These are phyloP conservation scores for Beaufortia kweichowensis DNA, from an alignment of 2,113 vertebrate species.

Conservation along the genomic window DNA sequence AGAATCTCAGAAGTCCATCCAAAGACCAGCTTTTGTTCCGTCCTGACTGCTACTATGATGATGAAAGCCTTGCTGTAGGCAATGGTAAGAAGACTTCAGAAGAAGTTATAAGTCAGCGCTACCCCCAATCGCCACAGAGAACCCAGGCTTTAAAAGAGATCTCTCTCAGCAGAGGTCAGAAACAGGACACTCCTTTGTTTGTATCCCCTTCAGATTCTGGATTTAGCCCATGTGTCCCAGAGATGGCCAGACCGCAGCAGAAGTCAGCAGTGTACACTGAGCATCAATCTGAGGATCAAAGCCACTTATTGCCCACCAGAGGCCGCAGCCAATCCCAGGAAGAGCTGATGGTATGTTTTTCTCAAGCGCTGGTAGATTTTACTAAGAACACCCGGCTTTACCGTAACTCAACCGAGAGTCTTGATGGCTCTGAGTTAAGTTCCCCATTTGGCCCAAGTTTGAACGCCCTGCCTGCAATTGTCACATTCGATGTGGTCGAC, in stretches of 20 bases:
- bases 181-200: constrained; percentile 56
- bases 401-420: constrained; percentile 78
- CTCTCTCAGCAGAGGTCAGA: constrained; percentile 57
- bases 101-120: constrained; percentile 56
- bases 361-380: constrained; percentile 90
- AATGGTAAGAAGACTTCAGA: constrained; percentile 44
- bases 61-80: constrained; percentile 68
- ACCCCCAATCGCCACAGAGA: constrained; percentile 41
- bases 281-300: constrained; percentile 54
- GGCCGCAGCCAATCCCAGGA: constrained; percentile 67
- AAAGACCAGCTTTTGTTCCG: constrained; percentile 60
- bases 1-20: constrained; percentile 65
- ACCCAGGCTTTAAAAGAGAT: constrained; percentile 51
- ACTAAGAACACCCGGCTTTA: constrained; percentile 84
- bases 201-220: constrained; percentile 61
- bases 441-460: constrained; percentile 87
- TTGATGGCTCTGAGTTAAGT: constrained; percentile 78
- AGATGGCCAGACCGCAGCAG: constrained; percentile 58
- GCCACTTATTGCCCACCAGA: constrained; percentile 55
- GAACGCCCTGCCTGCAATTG: constrained; percentile 89
- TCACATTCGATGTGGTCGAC: constrained; percentile 93
- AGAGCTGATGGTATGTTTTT: constrained; percentile 87
- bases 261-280: constrained; percentile 60
- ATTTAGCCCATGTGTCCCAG: constrained; percentile 49
- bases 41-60: constrained; percentile 60